phyloP scores from a whole-genome alignment of 2,113 vertebrate genomes.

The Danionella cerebrum region DNA sequence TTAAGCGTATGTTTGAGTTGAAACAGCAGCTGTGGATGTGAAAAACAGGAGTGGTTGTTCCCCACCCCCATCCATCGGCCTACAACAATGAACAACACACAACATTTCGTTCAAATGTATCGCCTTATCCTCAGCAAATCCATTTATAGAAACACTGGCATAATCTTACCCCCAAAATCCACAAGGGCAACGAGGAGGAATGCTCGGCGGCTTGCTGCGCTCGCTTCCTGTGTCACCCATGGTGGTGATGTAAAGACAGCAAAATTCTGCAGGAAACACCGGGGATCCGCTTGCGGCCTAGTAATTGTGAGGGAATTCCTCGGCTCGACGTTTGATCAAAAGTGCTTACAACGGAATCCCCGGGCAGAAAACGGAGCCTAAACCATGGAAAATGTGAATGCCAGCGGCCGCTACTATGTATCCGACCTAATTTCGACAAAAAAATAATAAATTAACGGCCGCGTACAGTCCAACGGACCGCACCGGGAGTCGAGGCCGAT shows the following conservation, averaged over 20 bases:
- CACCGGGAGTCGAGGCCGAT: conserved; percentile 85
- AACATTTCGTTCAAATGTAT: conserved; percentile 12
- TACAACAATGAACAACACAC: conserved; percentile 44
- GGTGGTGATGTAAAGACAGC: conserved; percentile 57
- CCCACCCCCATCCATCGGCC: conserved; percentile 45
- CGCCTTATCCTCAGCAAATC: background rate
- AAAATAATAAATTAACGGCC: conserved; percentile 41
- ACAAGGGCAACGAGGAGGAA: conserved; percentile 86
- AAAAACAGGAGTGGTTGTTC: conserved; percentile 20
- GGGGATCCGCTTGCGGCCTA: conserved; percentile 64
- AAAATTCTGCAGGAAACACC: conserved; percentile 60
- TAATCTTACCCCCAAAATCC: conserved; percentile 88
- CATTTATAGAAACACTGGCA: background rate
- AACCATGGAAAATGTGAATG: conserved; percentile 31
- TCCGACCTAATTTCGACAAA: conserved; percentile 33
- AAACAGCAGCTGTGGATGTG: background rate
- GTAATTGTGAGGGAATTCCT: conserved; percentile 53
- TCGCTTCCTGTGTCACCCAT: conserved; percentile 94
- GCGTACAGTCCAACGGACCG: conserved; percentile 62
- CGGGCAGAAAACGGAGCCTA: conserved; percentile 12
- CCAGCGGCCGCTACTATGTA: conserved; percentile 35
- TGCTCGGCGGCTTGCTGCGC: conserved; percentile 81
- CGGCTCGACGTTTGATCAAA: conserved; percentile 38
- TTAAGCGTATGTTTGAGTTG: background rate
- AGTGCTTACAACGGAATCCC: conserved; percentile 18